Evolutionary conservation across 2,797 vertebrate genomes (phyloP).

Genomic region (Lindbergichthys nudifrons): DNA sequence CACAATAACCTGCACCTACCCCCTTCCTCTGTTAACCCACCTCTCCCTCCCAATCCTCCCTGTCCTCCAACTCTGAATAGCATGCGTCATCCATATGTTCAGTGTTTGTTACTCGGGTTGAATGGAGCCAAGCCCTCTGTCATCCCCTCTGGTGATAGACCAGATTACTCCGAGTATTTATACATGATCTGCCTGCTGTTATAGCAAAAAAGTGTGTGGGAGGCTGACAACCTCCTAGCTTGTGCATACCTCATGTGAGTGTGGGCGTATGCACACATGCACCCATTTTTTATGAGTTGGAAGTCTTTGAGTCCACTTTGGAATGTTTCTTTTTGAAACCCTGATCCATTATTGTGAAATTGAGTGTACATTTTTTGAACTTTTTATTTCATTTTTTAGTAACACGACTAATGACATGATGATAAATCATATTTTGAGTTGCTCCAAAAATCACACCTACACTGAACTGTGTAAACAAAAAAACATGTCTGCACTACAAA

Average conservation of each 20-base stretch:
- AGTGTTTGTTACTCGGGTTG: conserved; percentile 44
- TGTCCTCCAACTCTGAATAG: conserved; percentile 39
- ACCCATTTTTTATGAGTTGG: conserved; percentile 36
- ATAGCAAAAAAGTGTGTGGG: conserved; percentile 44
- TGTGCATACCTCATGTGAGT: conserved; percentile 50
- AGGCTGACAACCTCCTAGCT: conserved; percentile 45
- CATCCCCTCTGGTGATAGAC: conserved; percentile 63
- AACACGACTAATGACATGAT: not conserved
- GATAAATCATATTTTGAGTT: not conserved
- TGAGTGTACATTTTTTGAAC: not conserved
- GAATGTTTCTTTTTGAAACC: not conserved
- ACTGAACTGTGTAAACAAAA: not conserved
- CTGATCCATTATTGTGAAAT: conserved; percentile 3
- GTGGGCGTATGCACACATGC: conserved; percentile 42
- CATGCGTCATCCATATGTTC: conserved; percentile 52
- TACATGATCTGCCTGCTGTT: conserved; percentile 56
- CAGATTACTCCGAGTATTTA: conserved; percentile 67
- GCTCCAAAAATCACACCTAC: not conserved
- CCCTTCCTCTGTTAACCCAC: conserved; percentile 8
- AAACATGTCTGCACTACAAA: not conserved
- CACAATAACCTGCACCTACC: conserved; percentile 18
- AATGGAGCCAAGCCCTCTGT: conserved; percentile 67
- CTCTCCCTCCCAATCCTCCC: conserved; percentile 29
- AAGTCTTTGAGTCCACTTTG: conserved; percentile 23
- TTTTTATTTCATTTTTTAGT: no score